phyloP scores from a whole-genome alignment of 2,797 vertebrate species.

The Mus spretus region DNA sequence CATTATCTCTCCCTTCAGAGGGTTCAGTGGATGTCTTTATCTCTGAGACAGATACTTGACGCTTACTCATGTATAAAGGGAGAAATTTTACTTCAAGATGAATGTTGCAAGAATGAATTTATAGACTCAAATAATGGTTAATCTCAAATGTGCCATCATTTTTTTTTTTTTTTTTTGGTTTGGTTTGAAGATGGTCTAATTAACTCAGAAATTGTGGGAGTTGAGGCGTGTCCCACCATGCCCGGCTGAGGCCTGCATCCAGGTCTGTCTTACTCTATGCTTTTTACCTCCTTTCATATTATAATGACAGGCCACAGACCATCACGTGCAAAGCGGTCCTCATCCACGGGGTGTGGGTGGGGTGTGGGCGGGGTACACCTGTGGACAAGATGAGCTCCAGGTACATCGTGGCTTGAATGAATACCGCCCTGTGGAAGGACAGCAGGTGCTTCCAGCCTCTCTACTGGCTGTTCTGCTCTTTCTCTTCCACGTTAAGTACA shows the following conservation, averaged over 20 bases:
- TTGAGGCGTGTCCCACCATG: background rate
- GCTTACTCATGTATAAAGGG: background rate
- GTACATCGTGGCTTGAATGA: background rate
- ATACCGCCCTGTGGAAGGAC: background rate
- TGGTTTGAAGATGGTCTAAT: background rate
- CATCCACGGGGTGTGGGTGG: background rate
- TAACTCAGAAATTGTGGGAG: background rate
- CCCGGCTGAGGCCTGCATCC: background rate
- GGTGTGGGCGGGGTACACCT: background rate
- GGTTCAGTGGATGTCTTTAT: background rate
- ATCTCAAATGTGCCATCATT: background rate
- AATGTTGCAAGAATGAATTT: background rate
- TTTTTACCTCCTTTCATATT: background rate
- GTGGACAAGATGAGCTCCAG: background rate
- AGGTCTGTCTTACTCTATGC: background rate
- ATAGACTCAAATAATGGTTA: background rate
- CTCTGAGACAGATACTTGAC: background rate
- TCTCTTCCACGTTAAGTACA: slow-evolving; percentile 87
- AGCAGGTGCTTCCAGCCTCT: background rate
- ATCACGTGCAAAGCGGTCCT: background rate
- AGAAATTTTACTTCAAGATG: background rate
- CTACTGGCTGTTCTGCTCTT: slow-evolving; percentile 74
- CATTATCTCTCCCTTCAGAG: background rate
- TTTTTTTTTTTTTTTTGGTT: no score
- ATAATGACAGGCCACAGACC: background rate